Evolutionary conservation across 2,113 vertebrate genomes (phyloP).

Genomic region (Onychostruthus taczanowskii): DNA sequence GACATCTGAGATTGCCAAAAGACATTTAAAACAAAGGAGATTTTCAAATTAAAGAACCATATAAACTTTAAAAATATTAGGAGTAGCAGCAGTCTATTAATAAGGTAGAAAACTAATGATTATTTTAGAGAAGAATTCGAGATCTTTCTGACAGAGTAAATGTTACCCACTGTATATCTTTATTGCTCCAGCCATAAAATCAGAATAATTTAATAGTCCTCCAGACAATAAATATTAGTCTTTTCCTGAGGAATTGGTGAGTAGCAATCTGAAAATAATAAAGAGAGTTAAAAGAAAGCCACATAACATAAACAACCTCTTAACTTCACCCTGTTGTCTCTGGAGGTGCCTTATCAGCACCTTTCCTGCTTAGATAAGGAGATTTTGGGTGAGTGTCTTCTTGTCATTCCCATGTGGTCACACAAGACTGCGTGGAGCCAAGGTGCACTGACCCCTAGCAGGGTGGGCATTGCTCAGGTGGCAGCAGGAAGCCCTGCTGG

Average conservation of each 20-base stretch:
- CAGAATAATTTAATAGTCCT: background rate
- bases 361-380: background rate
- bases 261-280: background rate
- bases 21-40: background rate
- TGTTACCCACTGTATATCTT: background rate
- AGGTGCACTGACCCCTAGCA: background rate
- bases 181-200: background rate
- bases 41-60: background rate
- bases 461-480: accelerated
- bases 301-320: background rate
- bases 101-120: background rate
- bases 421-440: background rate
- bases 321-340: background rate
- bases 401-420: background rate
- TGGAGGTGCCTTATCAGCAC: background rate
- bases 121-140: background rate
- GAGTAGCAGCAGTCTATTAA: background rate
- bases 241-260: background rate
- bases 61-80: background rate
- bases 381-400: background rate
- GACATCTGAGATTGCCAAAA: background rate
- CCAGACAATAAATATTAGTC: background rate
- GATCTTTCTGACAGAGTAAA: background rate
- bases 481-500: background rate
- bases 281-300: background rate